Evolutionary conservation across 2,888 invertebrate species (phyloP).

Genomic region (Desoria tigrina): DNA sequence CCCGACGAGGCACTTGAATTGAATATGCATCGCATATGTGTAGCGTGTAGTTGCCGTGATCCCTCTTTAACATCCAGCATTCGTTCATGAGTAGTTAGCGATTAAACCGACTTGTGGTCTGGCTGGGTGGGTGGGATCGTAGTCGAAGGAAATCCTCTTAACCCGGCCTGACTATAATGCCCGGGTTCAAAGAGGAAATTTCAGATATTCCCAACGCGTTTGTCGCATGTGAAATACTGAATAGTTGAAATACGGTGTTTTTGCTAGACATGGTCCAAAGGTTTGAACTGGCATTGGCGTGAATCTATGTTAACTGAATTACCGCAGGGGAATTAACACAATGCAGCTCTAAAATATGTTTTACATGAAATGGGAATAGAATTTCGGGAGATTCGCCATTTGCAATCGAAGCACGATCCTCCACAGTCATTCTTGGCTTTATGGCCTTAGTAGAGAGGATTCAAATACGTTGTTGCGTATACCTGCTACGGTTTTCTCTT

Average conservation of each 20-base stretch:
- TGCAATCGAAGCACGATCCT: conserved; percentile 11
- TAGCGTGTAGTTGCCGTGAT: no score
- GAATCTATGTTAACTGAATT: conserved; percentile 8
- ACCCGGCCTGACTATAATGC: no score
- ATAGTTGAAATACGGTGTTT: background rate
- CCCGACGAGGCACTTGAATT: no score
- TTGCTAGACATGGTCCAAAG: conserved; percentile 11
- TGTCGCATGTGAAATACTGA: conserved; percentile 10
- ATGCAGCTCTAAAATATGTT: conserved; percentile 20
- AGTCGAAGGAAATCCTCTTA: no score
- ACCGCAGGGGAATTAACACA: conserved; percentile 22
- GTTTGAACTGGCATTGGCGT: background rate
- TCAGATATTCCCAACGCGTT: conserved; percentile 9
- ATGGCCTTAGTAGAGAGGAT: conserved; percentile 16
- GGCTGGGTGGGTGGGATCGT: no score
- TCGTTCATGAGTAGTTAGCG: no score
- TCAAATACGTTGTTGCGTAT: conserved; percentile 4
- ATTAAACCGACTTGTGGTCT: no score
- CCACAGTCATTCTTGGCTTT: conserved; percentile 22
- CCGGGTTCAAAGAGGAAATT: no score
- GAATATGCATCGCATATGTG: no score
- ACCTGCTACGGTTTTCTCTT: conserved; percentile 8
- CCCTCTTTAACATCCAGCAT: no score
- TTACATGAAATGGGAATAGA: conserved; percentile 18
- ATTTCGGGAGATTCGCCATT: conserved; percentile 17